Percentiles rank a stretch among this genome's conserved stretches.
Evolutionary conservation across 2,888 invertebrate genomes (phyloP).

Genomic region (Phengaris arion): DNA sequence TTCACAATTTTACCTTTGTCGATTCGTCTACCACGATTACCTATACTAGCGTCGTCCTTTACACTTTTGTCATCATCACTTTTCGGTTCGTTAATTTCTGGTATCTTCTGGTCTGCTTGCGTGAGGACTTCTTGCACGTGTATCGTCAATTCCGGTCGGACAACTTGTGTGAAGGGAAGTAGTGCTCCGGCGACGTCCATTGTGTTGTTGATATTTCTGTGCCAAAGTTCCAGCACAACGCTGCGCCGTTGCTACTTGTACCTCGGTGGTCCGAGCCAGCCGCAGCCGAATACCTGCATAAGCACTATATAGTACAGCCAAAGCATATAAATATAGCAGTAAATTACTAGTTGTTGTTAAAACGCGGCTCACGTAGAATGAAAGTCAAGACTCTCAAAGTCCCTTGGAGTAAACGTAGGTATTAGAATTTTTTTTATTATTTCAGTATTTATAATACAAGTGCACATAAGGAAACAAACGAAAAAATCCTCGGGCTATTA

Average conservation of each 20-base stretch:
- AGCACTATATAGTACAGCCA: neutral
- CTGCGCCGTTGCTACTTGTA: conserved; percentile 83
- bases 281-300: conserved; percentile 82
- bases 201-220: conserved; percentile 77
- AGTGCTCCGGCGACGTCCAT: conserved; percentile 76
- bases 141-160: conserved; percentile 68
- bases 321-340: no score
- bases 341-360: no score
- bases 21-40: conserved; percentile 40
- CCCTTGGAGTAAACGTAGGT: no score
- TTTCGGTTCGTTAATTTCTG: conserved; percentile 64
- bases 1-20: conserved; percentile 21
- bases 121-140: conserved; percentile 72
- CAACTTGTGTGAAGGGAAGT: conserved; percentile 70
- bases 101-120: conserved; percentile 62
- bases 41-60: conserved; percentile 33
- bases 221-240: conserved; percentile 78
- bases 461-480: no score
- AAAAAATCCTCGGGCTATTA: no score
- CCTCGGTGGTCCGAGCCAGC: conserved; percentile 82
- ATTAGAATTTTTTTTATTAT: no score
- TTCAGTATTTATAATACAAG: no score
- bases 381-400: no score
- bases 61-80: conserved; percentile 41
- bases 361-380: no score